A percentile compares a stretch with the other conserved stretches of the same genome.
Conservation (phyloP, 1,140 invertebrate species). For the Brachionus rotundiformis region DNA sequence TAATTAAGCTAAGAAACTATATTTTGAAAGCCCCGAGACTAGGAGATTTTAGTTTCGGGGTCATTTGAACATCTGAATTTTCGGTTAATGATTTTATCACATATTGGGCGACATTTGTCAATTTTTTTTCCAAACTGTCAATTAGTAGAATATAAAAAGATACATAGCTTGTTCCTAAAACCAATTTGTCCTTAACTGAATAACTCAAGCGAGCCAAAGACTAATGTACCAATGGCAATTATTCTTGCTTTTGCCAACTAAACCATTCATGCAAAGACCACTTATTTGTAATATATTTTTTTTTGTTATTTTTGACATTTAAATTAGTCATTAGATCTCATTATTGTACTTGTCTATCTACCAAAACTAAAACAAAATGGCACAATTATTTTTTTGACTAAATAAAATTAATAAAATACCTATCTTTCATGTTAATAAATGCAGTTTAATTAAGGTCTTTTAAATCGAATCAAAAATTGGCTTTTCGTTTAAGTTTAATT, state of each 20-base stretch:
- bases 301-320: not conserved
- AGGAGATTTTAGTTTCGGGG: conserved; percentile 10
- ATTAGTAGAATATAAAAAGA: not conserved
- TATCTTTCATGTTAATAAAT: too few relatives aligned
- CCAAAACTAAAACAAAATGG: too few relatives aligned
- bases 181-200: not conserved
- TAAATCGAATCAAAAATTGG: too few relatives aligned
- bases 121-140: not conserved
- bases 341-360: too few relatives aligned
- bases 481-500: too few relatives aligned
- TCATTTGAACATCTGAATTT: conserved; percentile 33
- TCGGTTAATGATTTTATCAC: not conserved
- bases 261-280: not conserved
- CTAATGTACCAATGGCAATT: not conserved
- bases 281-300: not conserved
- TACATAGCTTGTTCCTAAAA: not conserved
- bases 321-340: not conserved
- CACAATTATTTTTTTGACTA: too few relatives aligned
- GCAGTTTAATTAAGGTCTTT: too few relatives aligned
- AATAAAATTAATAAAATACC: too few relatives aligned
- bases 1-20: not conserved
- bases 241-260: not conserved
- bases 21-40: not conserved
- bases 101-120: not conserved
- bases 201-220: not conserved